Base-by-base conservation (phyloP, 2,888 invertebrate genomes). In the Drosophila maculinotata region DNA sequence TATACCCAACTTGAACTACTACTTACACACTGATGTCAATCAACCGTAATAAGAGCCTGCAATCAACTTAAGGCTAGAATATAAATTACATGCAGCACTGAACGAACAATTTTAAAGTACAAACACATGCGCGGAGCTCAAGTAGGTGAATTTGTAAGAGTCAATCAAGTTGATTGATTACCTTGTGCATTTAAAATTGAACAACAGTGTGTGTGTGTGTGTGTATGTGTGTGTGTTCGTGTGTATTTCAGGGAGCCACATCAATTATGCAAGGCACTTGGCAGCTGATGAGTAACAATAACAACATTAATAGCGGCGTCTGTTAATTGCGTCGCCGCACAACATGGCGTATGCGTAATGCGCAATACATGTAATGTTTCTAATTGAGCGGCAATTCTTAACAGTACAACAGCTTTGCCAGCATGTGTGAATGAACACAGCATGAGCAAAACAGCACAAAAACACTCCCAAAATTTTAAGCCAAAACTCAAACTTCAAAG, bases 131-230 rank as follows among this genome's bases (percentile, higher is more conserved):
- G 26, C 4, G 7, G 5, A 10, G 9, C 48, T 45, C 41, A 47
- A 53, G 63, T 45, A 30, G 26, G 14, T 31, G 51, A 60, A 39
- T 59, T 72, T 72, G 76, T 59, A 26, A 41, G 44, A 75, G 58
- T 71, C 59, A 79, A 76, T 73, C 79, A 64, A 73, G 26, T 70
- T 79, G 79, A 79, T 79, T 79, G 82, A 79, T 79, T 81, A 65
- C 60, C 57, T 44, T n/a, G 54, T 44, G 47, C 35, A 57, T 45
- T 31, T 42, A 3, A 58, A 68, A 63, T 38, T 54, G 9, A 31
- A 14, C 41, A 14, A 15, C 9, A 41, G 9, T 15, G 23, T 12
- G 8, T 45, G 9, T 23, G 31, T 3, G 36, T 14, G 30, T 8
- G 8, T 39, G 36, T 20, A 14, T 31, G 33, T 6, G 23, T 25